Base-by-base conservation (phyloP, 1,140 invertebrate genomes). In the Apis laboriosa region DNA sequence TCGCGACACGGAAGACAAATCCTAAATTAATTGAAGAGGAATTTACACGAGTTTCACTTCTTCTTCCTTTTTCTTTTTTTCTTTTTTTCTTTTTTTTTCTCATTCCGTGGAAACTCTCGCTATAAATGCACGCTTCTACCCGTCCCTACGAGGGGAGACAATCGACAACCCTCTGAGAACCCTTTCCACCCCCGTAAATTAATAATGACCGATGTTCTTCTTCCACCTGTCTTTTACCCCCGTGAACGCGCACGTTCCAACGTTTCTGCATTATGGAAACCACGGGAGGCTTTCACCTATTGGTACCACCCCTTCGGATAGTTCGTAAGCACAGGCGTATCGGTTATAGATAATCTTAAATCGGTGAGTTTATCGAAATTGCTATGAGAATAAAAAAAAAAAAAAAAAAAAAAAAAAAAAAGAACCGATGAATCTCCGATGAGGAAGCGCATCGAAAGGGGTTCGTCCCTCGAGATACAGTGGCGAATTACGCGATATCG, bases 151-250 rank as follows among this genome's bases (percentile, higher is more conserved):
- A 21, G 21, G 34, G 66, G 66, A 60, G 77, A 80, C 79, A 83
- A 64, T 67, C 83, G 11, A 60, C 72, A 70, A 84, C 74, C 80
- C 84, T 77, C 13, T 21, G 34, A n/a, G 71, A 77, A 61, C 64
- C 80, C 75, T 49, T 58, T 49, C 53, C 60, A 63, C 24, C 34
- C 34, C 1, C 56, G 79, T 89, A 83, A 89, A 89, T 89, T 79
- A 83, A 78, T 89, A 89, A 89, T 78, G 78, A 70, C 73, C 60
- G 51, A 7, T 15, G 68, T 70, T 85, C 70, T 66, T 83, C 68
- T 58, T 63, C 72, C 72, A 71, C 67, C 64, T 58, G 49, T 73
- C 56, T 28, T 49, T 60, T 75, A 73, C 71, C 75, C 34, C 71
- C 17, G 43, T 55, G 49, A 43, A 64, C 64, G 43, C 49, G 15